These are phyloP conservation scores for Ophion costatus DNA, from an alignment of 2,888 invertebrate genomes.

Conservation along the genomic window DNA sequence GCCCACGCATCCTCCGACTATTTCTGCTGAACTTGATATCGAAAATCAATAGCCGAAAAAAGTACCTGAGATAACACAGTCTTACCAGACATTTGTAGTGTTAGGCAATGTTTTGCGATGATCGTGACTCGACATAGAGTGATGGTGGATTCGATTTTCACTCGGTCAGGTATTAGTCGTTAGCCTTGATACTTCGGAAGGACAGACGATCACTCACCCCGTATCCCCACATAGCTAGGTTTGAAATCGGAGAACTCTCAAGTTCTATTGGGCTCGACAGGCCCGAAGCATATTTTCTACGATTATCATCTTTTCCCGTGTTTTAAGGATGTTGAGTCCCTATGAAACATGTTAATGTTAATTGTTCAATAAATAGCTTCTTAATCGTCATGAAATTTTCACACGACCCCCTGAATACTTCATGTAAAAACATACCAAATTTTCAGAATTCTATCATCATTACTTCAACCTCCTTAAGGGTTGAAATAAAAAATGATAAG, in stretches of 20 bases:
- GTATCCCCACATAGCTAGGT: slow-evolving; percentile 71
- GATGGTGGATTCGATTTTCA: slow-evolving; percentile 42
- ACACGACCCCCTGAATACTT: too few relatives aligned
- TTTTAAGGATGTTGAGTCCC: too few relatives aligned
- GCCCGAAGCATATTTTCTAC: neutral
- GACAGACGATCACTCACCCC: slow-evolving; percentile 78
- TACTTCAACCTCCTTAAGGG: too few relatives aligned
- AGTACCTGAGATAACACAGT: neutral
- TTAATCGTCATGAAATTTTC: too few relatives aligned
- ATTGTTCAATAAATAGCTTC: too few relatives aligned
- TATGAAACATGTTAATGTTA: too few relatives aligned
- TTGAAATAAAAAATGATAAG: too few relatives aligned
- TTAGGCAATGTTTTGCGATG: slow-evolving; percentile 30
- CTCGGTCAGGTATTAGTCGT: slow-evolving; percentile 67
- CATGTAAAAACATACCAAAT: too few relatives aligned
- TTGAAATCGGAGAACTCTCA: neutral
- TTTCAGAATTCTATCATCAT: too few relatives aligned
- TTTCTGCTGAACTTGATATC: neutral
- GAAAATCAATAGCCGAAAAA: neutral
- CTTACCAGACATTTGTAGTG: slow-evolving; percentile 4
- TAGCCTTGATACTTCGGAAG: slow-evolving; percentile 77
- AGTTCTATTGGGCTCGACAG: neutral
- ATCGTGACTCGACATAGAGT: slow-evolving; percentile 39
- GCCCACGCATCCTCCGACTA: neutral
- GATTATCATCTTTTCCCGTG: neutral